Evolutionary conservation across 2,797 vertebrate species (phyloP), one percentile per base, ranked within the genome.

Genomic region (Clarias laeviceps): DNA sequence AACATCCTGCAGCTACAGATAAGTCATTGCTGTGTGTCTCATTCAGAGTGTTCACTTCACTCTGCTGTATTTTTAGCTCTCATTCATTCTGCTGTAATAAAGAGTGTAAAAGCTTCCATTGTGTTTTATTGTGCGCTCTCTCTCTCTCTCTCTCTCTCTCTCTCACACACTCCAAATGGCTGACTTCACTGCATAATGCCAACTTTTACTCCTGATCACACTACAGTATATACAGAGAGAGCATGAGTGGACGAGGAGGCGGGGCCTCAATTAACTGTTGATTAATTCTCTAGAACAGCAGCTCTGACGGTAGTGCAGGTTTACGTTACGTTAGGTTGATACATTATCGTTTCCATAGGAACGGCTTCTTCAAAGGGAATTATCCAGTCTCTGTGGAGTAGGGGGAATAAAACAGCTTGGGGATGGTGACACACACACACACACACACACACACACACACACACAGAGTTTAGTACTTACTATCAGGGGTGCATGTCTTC

Each of bases 31-130:
- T 74, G 24, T 50, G 68, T 72, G 24, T 72, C 40, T 72, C 12
- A 45, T 45, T 72, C 69, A 45, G 29, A 34, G 72, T 74, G 72
- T 54, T 74, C 24, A 74, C 45, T 74, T 74, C n/a, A 74, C 72
- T 56, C 72, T 17, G n/a, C 45, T 7, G 0, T 74, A 74, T 54
- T 74, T 74, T 74, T 74, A 54, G 72, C 72, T 74, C 72, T 74
- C 6, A 27, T 74, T 74, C 45, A 74, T 74, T 74, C n/a, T 74
- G 72, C 15, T 54, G 45, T 27, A 74, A 29, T 54, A 74, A 74
- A 74, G 45, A 18, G 45, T 74, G 72, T 74, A 54, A 74, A 54
- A 45, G 45, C 45, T 54, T 54, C 29, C n/a, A 45, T n/a, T 72
- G 37, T 72, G 69, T 15, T 72, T 72, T 34, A 70, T 20, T 34